Evolutionary conservation across 2,888 invertebrate species (phyloP).

Genomic region (Tenthredo notha): DNA sequence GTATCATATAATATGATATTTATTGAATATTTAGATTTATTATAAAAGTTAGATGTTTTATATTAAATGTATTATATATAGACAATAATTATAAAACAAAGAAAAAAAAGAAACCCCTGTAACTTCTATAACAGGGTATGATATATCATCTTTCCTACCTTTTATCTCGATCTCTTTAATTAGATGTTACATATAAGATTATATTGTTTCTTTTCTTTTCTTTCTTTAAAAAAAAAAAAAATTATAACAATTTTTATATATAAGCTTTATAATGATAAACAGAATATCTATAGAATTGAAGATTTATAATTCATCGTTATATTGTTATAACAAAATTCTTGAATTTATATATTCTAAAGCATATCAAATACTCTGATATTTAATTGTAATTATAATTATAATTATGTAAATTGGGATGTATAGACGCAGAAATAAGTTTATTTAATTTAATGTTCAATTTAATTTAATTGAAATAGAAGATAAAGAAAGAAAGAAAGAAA

Average conservation of each 20-base stretch:
- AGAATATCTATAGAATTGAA: no score
- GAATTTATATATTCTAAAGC: no score
- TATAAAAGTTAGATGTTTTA: conserved; percentile 14
- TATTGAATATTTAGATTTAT: not conserved
- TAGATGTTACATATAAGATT: not conserved
- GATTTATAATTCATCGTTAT: no score
- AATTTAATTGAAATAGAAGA: not conserved
- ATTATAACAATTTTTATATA: not conserved
- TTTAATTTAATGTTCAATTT: not conserved
- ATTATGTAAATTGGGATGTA: not conserved
- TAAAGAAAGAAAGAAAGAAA: not conserved
- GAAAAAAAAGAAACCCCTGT: not conserved
- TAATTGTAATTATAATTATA: no score
- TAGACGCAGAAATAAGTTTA: not conserved
- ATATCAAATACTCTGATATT: not conserved
- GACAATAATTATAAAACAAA: conserved; percentile 15
- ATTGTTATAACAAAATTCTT: no score
- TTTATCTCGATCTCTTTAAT: not conserved
- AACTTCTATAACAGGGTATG: not conserved
- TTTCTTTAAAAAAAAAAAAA: no score
- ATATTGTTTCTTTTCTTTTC: not conserved
- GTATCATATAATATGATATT: not conserved
- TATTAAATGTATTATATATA: conserved; percentile 27
- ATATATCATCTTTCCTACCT: not conserved
- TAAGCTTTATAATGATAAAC: not conserved